These are phyloP conservation scores for Caenorhabditis drosophilae DNA, from an alignment of 2,888 invertebrate genomes.

Conservation along the genomic window DNA sequence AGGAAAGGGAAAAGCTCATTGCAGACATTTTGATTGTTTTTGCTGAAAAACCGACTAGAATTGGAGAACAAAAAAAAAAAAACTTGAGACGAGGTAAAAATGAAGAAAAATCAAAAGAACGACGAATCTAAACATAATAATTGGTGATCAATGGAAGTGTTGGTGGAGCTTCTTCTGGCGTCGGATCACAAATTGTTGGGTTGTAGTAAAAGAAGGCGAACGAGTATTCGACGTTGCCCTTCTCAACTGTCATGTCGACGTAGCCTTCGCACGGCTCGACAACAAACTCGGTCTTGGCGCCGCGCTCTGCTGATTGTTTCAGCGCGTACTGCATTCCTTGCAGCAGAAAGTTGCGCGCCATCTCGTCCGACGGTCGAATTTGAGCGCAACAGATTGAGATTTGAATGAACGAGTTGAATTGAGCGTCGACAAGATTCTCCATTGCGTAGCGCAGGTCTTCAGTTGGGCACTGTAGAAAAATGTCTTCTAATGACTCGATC, in stretches of 20 bases:
- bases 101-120: too few species aligned
- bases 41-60: too few species aligned
- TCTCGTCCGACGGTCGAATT: constrained; percentile 28
- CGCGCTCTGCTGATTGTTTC: constrained; percentile 32
- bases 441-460: constrained; percentile 56
- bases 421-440: constrained; percentile 27
- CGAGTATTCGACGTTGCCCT: constrained; percentile 58
- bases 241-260: constrained; percentile 61
- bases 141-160: too few species aligned
- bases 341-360: constrained; percentile 31
- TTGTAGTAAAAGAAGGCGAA: constrained; percentile 67
- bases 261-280: constrained; percentile 50
- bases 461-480: constrained; percentile 43
- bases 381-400: constrained; percentile 48
- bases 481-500: constrained; percentile 46
- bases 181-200: constrained; percentile 56
- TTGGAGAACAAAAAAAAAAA: too few species aligned
- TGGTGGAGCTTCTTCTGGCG: constrained; percentile 25
- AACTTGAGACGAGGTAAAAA: too few species aligned
- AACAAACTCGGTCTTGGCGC: constrained; percentile 45
- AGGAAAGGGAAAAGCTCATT: too few species aligned
- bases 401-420: constrained; percentile 55
- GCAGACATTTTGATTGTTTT: too few species aligned
- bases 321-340: constrained; percentile 46
- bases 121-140: too few species aligned